Evolutionary conservation across 1,140 invertebrate genomes (phyloP).

Genomic region (Drosophila tristis): DNA sequence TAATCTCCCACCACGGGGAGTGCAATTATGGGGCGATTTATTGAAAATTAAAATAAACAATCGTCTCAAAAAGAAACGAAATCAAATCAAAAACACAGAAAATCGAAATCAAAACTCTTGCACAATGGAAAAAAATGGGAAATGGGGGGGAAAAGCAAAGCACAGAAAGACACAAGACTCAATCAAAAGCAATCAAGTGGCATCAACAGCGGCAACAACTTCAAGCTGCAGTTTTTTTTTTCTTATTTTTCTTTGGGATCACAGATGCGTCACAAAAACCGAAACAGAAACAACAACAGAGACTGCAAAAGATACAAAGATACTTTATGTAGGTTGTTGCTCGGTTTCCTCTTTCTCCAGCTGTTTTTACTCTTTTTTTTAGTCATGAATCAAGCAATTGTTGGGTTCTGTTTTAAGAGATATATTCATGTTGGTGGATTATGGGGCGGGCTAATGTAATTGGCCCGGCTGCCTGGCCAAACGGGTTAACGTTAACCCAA

Average conservation of each 20-base stretch:
- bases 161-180: slow-evolving; percentile 32
- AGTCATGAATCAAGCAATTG: slow-evolving; percentile 67
- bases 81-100: slow-evolving; percentile 33
- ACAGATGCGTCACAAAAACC: slow-evolving; percentile 59
- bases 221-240: slow-evolving; percentile 28
- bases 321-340: slow-evolving; percentile 55
- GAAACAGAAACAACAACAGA: slow-evolving; percentile 26
- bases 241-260: slow-evolving; percentile 25
- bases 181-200: slow-evolving; percentile 63
- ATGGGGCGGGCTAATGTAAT: slow-evolving; percentile 74
- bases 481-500: slow-evolving; percentile 63
- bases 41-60: slow-evolving; percentile 61
- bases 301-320: slow-evolving; percentile 25
- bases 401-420: slow-evolving; percentile 56
- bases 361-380: slow-evolving; percentile 12
- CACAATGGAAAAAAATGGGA: slow-evolving; percentile 32
- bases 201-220: slow-evolving; percentile 39
- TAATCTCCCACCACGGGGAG: slow-evolving; percentile 39
- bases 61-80: slow-evolving; percentile 30
- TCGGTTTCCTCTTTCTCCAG: slow-evolving; percentile 36
- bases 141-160: slow-evolving; percentile 22
- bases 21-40: slow-evolving; percentile 69
- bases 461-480: slow-evolving; percentile 38
- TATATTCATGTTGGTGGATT: slow-evolving; percentile 57
- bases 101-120: slow-evolving; percentile 40